Conservation (phyloP, 2,113 vertebrate species). For the Cairina moschata region DNA sequence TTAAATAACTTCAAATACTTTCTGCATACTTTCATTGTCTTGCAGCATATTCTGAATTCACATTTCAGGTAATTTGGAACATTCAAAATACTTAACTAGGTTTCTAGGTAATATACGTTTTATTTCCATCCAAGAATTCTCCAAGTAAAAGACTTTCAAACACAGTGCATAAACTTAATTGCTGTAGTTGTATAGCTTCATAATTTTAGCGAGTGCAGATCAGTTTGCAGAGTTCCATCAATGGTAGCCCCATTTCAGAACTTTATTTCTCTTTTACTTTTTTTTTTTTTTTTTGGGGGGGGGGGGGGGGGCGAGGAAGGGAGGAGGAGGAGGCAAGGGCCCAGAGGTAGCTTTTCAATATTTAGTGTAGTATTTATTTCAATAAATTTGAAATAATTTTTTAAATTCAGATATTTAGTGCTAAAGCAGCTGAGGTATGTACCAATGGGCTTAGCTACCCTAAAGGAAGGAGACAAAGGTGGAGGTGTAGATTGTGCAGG, state of each 20-base stretch:
- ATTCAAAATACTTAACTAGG: background rate
- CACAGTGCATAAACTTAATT: background rate
- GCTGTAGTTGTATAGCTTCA: background rate
- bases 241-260: background rate
- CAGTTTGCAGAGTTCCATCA: background rate
- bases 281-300: too few relatives aligned
- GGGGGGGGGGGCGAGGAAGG: too few relatives aligned
- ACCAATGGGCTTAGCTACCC: background rate
- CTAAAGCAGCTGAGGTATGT: background rate
- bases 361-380: too few relatives aligned
- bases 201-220: background rate
- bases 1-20: background rate
- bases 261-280: background rate
- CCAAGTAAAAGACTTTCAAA: background rate
- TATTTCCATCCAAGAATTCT: background rate
- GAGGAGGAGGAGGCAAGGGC: too few relatives aligned
- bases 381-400: too few relatives aligned
- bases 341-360: too few relatives aligned
- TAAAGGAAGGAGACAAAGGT: background rate
- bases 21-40: background rate
- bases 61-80: background rate
- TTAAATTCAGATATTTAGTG: background rate
- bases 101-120: background rate
- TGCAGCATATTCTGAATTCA: background rate
- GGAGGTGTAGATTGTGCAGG: background rate